Conservation (phyloP, 1,140 invertebrate genomes). For the Homarus americanus region DNA sequence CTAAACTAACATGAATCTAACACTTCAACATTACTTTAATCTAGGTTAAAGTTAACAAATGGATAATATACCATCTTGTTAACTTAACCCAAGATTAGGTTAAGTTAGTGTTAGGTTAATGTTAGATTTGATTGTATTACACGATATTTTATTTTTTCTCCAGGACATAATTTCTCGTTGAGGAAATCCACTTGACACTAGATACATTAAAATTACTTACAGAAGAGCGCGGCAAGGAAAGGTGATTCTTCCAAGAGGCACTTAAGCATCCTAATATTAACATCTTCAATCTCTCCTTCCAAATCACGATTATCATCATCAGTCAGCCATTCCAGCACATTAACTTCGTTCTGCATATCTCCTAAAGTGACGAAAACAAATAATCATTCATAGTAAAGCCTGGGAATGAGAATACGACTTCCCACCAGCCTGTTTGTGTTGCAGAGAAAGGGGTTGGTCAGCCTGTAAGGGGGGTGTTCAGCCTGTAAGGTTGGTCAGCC, state of each 20-base stretch:
- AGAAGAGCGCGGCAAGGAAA: conserved; percentile 94
- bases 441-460: no score
- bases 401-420: background rate
- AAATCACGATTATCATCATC: conserved; percentile 96
- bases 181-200: no score
- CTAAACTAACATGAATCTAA: no score
- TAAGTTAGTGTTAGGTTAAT: no score
- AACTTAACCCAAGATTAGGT: no score
- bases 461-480: no score
- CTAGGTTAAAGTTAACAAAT: no score
- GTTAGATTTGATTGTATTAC: no score
- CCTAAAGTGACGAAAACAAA: conserved; percentile 79
- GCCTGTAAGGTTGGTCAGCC: background rate
- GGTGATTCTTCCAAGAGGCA: conserved; percentile 91
- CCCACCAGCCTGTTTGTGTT: conserved; percentile 34
- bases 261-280: conserved; percentile 93
- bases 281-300: conserved; percentile 94
- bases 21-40: no score
- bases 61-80: no score
- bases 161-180: no score
- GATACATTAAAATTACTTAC: conserved; percentile 86
- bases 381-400: conserved; percentile 11
- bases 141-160: no score
- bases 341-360: conserved; percentile 92
- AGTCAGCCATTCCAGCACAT: conserved; percentile 92